phyloP scores from a whole-genome alignment of 2,113 vertebrate species.

The Leucopternis melanops region DNA sequence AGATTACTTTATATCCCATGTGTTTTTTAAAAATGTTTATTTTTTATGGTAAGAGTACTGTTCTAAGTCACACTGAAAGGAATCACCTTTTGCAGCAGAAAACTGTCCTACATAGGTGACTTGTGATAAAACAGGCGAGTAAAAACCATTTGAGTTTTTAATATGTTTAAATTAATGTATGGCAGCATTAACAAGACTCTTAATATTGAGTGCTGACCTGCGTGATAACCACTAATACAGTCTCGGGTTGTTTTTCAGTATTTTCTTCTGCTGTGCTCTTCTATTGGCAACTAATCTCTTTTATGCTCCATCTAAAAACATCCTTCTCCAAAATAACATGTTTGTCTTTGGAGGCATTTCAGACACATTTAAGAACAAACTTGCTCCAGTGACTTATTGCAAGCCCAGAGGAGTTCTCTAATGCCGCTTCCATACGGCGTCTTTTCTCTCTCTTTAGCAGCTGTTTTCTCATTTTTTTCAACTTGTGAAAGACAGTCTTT shows the following conservation, averaged over 20 bases:
- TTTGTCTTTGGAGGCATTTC: slow-evolving; percentile 28
- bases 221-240: background rate
- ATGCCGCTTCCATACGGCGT: background rate
- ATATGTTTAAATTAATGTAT: background rate
- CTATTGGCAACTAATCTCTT: background rate
- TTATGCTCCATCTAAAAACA: background rate
- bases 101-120: background rate
- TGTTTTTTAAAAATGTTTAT: background rate
- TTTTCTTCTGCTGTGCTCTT: background rate
- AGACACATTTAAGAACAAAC: slow-evolving; percentile 7
- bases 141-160: background rate
- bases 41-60: background rate
- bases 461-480: background rate
- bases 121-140: background rate
- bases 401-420: slow-evolving; percentile 14
- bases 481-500: background rate
- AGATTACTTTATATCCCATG: background rate
- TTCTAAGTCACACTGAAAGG: background rate
- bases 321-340: background rate
- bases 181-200: background rate
- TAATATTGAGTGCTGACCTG: background rate
- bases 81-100: background rate
- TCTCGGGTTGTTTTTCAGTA: background rate
- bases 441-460: slow-evolving; percentile 17
- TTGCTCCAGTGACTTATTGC: slow-evolving; percentile 15